phyloP scores from a whole-genome alignment of 2,888 invertebrate genomes.

The Entomobrya multifasciata region DNA sequence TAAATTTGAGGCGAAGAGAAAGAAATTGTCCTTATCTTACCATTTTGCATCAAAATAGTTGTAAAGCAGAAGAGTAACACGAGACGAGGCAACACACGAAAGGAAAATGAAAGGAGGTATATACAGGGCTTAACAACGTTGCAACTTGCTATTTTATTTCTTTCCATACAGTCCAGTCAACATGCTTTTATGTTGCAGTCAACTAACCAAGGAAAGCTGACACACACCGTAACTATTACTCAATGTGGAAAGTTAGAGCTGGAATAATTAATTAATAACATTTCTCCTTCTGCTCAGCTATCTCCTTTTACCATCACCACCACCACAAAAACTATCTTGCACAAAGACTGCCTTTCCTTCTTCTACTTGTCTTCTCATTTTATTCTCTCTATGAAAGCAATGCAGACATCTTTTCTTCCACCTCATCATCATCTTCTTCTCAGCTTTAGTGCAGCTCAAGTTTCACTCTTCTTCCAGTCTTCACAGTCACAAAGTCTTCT shows the following conservation, averaged over 20 bases:
- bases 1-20: too few relatives aligned
- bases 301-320: conserved; percentile 22
- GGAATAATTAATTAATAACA: conserved; percentile 59
- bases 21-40: too few relatives aligned
- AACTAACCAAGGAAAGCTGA: background rate
- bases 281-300: conserved; percentile 32
- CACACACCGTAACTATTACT: conserved; percentile 35
- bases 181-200: background rate
- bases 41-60: too few relatives aligned
- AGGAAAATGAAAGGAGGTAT: background rate
- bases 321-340: conserved; percentile 13
- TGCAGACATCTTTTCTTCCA: background rate
- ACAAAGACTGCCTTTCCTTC: background rate
- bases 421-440: background rate
- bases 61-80: background rate
- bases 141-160: background rate
- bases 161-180: background rate
- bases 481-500: background rate
- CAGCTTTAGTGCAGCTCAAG: conserved; percentile 22
- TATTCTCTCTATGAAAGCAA: background rate
- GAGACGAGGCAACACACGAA: background rate
- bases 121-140: background rate
- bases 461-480: conserved; percentile 20
- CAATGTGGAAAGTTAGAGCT: conserved; percentile 41
- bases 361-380: background rate